These are phyloP conservation scores for Neostethus bicornis DNA, from an alignment of 2,797 vertebrate genomes.

Conservation along the genomic window DNA sequence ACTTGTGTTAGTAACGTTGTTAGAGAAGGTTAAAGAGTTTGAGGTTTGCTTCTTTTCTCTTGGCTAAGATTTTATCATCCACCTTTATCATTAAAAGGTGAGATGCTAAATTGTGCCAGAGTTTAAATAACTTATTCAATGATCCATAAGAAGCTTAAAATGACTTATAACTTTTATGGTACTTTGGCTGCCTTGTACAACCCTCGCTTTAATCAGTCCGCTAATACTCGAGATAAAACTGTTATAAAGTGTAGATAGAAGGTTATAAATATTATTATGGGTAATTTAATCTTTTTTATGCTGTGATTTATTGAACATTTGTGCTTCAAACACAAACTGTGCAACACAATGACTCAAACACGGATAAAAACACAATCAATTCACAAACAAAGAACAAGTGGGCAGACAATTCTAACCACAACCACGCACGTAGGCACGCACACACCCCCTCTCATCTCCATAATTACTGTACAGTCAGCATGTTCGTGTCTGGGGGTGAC, in stretches of 20 bases:
- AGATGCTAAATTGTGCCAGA: conserved; percentile 20
- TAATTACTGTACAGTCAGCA: conserved; percentile 78
- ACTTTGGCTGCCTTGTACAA: too few relatives aligned
- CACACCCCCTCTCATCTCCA: conserved; percentile 66
- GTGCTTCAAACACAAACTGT: conserved; percentile 31
- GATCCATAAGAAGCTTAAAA: conserved; percentile 33
- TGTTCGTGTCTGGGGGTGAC: conserved; percentile 68
- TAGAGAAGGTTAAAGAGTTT: conserved; percentile 8
- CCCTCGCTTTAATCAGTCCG: conserved; percentile 43
- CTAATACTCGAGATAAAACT: conserved; percentile 44
- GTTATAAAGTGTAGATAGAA: conserved; percentile 47
- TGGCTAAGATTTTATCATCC: conserved; percentile 10
- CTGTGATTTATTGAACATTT: conserved; percentile 62
- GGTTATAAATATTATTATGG: conserved; percentile 59
- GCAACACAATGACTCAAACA: conserved; percentile 36
- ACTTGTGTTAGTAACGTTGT: conserved; percentile 26
- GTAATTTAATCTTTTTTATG: conserved; percentile 47
- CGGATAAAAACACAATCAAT: conserved; percentile 10
- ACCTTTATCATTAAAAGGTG: conserved; percentile 20
- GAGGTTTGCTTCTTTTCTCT: conserved; percentile 1
- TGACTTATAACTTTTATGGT: too few relatives aligned
- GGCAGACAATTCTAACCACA: conserved; percentile 9
- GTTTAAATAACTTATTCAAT: conserved; percentile 38
- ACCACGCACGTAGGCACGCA: conserved; percentile 14
- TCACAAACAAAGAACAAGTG: conserved; percentile 15